Conservation (phyloP, 2,888 invertebrate species). For the Rhagium mordax region DNA sequence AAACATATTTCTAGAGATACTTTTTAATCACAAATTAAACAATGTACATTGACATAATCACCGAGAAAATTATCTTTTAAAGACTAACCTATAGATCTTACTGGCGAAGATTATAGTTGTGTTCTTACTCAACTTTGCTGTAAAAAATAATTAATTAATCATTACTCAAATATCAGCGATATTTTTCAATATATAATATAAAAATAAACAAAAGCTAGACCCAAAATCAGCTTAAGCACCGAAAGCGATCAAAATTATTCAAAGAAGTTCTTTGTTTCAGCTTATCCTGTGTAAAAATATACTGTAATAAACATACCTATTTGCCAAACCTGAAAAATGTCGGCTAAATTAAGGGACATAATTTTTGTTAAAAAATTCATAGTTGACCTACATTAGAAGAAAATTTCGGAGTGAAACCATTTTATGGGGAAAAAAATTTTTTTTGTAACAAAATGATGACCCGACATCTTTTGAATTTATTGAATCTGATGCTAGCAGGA, state of each 20-base stretch:
- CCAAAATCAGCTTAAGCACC: background rate
- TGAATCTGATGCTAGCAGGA: too few relatives aligned
- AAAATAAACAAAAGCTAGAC: background rate
- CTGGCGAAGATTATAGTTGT: background rate
- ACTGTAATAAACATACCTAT: too few relatives aligned
- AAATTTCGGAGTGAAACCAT: too few relatives aligned
- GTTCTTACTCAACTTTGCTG: conserved; percentile 31
- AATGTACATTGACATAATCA: conserved; percentile 23
- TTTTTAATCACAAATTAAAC: conserved; percentile 8
- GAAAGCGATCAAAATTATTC: background rate
- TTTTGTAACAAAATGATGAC: too few relatives aligned
- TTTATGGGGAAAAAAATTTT: too few relatives aligned
- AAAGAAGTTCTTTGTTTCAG: too few relatives aligned
- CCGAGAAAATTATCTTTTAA: background rate
- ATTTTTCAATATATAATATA: background rate
- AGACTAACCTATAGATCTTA: background rate
- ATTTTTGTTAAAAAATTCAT: too few relatives aligned
- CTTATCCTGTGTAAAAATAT: too few relatives aligned
- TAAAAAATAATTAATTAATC: conserved; percentile 14
- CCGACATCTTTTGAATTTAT: too few relatives aligned
- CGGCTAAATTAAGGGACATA: too few relatives aligned
- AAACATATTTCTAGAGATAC: background rate
- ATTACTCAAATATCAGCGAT: background rate
- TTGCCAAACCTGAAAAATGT: too few relatives aligned
- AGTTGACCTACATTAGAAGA: too few relatives aligned